Evolutionary conservation across 2,888 invertebrate species (phyloP).

Genomic region (Ceramica pisi): DNA sequence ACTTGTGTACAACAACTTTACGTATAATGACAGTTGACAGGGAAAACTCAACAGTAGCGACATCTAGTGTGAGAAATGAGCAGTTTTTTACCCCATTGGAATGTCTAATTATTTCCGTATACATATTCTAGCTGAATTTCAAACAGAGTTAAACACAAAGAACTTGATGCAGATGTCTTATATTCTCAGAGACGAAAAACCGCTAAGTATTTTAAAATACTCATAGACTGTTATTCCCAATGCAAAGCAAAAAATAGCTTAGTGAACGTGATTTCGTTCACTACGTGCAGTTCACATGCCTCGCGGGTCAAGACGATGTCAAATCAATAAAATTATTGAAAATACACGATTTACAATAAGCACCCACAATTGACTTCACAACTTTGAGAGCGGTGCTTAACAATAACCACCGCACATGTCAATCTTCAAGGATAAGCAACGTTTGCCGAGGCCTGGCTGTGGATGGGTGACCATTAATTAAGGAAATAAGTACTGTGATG

Average conservation of each 20-base stretch:
- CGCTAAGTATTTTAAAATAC: neutral
- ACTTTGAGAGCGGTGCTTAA: neutral
- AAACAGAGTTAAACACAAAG: neutral
- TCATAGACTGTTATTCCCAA: neutral
- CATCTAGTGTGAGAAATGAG: too few species aligned
- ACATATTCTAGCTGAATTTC: neutral
- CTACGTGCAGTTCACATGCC: slow-evolving; percentile 51
- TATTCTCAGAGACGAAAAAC: neutral
- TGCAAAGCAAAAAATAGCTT: neutral
- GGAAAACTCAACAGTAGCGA: too few species aligned
- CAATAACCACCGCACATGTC: neutral
- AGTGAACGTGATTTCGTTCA: slow-evolving; percentile 29
- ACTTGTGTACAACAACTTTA: too few species aligned
- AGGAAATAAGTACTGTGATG: too few species aligned
- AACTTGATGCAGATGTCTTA: neutral
- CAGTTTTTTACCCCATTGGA: slow-evolving; percentile 13
- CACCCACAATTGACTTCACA: neutral
- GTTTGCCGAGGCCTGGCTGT: neutral
- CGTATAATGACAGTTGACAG: too few species aligned
- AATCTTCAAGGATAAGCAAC: neutral
- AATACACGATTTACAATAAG: slow-evolving; percentile 30
- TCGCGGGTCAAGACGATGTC: slow-evolving; percentile 57
- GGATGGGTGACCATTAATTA: neutral
- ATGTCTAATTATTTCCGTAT: slow-evolving; percentile 3
- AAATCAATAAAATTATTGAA: slow-evolving; percentile 56